phyloP scores from a whole-genome alignment of 2,113 vertebrate genomes.

The Phylloscopus trochiloides region DNA sequence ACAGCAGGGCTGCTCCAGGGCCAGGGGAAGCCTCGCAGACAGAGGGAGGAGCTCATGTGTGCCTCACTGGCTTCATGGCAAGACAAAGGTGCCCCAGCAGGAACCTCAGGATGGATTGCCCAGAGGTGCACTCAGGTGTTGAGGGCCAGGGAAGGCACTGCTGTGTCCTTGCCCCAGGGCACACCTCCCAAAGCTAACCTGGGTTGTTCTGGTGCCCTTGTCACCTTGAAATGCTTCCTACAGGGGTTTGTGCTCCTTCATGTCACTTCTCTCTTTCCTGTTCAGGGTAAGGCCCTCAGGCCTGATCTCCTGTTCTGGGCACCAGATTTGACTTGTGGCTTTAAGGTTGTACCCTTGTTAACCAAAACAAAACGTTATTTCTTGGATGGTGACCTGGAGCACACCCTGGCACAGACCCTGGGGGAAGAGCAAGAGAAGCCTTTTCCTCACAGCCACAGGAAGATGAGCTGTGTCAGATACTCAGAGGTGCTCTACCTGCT shows the following conservation, averaged over 20 bases:
- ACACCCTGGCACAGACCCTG: background rate
- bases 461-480: background rate
- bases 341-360: background rate
- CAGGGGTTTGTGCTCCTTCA: accelerated
- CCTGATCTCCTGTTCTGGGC: background rate
- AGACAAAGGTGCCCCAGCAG: too few species aligned
- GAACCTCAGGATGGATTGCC: too few species aligned
- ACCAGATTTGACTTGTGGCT: background rate
- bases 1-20: too few species aligned
- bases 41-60: too few species aligned
- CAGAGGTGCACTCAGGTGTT: too few species aligned
- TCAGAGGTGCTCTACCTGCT: background rate
- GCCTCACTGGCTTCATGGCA: too few species aligned
- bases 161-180: too few species aligned
- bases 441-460: background rate
- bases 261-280: accelerated
- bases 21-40: too few species aligned
- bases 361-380: background rate
- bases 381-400: background rate
- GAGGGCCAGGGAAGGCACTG: too few species aligned
- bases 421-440: background rate
- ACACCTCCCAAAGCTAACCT: background rate
- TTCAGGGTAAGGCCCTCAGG: too few species aligned
- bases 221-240: accelerated
- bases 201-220: background rate